phyloP scores from a whole-genome alignment of 1,140 invertebrate genomes.

The Uloborus diversus region DNA sequence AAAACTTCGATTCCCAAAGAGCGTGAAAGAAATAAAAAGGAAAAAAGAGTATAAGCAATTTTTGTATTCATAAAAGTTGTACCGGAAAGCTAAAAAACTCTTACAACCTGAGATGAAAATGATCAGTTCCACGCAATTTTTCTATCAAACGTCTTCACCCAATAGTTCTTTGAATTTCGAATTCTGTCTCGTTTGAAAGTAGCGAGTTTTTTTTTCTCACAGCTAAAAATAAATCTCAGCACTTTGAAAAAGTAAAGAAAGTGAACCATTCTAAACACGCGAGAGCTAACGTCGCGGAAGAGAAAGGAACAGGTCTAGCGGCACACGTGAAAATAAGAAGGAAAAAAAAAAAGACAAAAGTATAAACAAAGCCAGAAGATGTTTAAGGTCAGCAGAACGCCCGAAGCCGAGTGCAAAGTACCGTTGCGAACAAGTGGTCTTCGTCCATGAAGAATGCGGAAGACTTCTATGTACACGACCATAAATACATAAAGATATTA shows the following conservation, averaged over 20 bases:
- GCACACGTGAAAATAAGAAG: constrained; percentile 1
- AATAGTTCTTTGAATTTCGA: no score
- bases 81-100: no score
- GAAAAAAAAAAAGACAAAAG: neutral
- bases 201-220: no score
- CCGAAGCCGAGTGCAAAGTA: constrained; percentile 40
- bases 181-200: no score
- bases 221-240: no score
- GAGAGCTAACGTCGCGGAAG: neutral
- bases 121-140: no score
- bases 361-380: neutral
- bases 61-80: no score
- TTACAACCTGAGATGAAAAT: no score
- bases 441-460: constrained; percentile 41
- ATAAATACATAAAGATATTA: neutral
- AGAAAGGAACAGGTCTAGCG: constrained; percentile 43
- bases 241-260: constrained; percentile 31
- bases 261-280: constrained; percentile 26
- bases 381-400: constrained; percentile 51
- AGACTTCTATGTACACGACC: neutral
- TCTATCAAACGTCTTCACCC: no score
- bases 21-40: no score
- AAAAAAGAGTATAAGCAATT: no score
- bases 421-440: constrained; percentile 37
- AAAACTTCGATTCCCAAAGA: no score